Evolutionary conservation across 2,797 vertebrate species (phyloP), one percentile per base, ranked within the genome.

Genomic region (Rhinatrema bivittatum): DNA sequence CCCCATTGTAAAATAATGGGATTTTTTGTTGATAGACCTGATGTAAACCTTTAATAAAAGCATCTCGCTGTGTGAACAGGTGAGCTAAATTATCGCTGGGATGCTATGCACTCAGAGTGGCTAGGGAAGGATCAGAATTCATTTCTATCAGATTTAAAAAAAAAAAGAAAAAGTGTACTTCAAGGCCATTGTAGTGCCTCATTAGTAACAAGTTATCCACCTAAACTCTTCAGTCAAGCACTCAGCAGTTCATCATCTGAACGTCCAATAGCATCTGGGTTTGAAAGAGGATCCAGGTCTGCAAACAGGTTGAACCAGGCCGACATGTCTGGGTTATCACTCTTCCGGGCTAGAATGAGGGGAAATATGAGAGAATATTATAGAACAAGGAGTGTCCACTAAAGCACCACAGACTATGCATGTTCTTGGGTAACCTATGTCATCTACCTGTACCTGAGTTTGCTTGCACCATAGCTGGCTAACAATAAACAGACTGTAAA

Each of bases 211-310:
- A n/a, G n/a, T n/a, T n/a, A n/a, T n/a, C n/a, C n/a, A n/a, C n/a
- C n/a, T n/a, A n/a, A n/a, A n/a, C n/a, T n/a, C n/a, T n/a, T n/a
- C n/a, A n/a, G 42, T 89, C 68, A 89, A 46, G 85, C 81, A 20
- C 85, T 77, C 20, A 88, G 78, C 29, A 88, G 69, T 56, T 91
- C 76, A 5, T 88, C 80, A 9, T 76, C 85, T 2, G 78, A 84
- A 31, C 83, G 82, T 51, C 84, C 83, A 2, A 81, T 85, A 50
- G 82, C 76, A 25, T 87, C 85, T 10, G 83, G 80, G 56, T 91
- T 90, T 34, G 74, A 87, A 29, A 91, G 84, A 2, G 87, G 84
- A 68, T 89, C 78, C 40, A 87, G 67, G 66, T 89, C 87, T 32
- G 83, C 84, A 32, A 84, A 90, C 32, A 87, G 78, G 58, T 59